Evolutionary conservation across 2,888 invertebrate species (phyloP).

Genomic region (Archips xylosteana): DNA sequence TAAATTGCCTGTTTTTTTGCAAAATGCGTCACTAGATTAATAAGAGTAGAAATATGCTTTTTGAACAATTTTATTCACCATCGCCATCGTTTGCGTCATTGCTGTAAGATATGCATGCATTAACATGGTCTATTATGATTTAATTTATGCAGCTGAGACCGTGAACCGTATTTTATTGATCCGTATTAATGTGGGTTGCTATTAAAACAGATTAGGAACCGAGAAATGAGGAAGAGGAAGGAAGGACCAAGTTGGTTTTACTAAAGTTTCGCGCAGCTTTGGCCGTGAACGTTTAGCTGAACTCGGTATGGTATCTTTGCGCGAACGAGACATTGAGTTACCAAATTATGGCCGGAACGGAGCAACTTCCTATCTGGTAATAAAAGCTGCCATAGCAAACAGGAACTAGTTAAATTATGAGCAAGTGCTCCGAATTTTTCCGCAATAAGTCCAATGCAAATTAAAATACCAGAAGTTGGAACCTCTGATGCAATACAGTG

Average conservation of each 20-base stretch:
- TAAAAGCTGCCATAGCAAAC: not conserved
- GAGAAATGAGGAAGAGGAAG: conserved; percentile 30
- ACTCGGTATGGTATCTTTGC: conserved; percentile 17
- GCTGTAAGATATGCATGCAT: not conserved
- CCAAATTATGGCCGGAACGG: not conserved
- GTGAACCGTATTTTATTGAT: not conserved
- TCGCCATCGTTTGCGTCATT: conserved; percentile 17
- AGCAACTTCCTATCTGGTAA: conserved; percentile 7
- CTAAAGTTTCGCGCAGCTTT: conserved; percentile 17
- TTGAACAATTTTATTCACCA: not conserved
- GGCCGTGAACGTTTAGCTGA: conserved; percentile 27
- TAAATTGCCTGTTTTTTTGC: not conserved
- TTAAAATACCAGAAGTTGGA: not conserved
- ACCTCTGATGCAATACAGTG: not conserved
- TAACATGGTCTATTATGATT: not conserved
- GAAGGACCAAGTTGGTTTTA: conserved; percentile 14
- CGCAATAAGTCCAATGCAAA: not conserved
- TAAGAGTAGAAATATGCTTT: not conserved
- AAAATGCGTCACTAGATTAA: not conserved
- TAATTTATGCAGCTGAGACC: not conserved
- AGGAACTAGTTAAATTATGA: not conserved
- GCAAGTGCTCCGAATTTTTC: not conserved
- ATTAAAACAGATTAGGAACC: not conserved
- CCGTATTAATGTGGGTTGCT: not conserved
- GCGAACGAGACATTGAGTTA: not conserved